Evolutionary conservation across 2,113 vertebrate species (phyloP).

Genomic region (Erinaceus europaeus): DNA sequence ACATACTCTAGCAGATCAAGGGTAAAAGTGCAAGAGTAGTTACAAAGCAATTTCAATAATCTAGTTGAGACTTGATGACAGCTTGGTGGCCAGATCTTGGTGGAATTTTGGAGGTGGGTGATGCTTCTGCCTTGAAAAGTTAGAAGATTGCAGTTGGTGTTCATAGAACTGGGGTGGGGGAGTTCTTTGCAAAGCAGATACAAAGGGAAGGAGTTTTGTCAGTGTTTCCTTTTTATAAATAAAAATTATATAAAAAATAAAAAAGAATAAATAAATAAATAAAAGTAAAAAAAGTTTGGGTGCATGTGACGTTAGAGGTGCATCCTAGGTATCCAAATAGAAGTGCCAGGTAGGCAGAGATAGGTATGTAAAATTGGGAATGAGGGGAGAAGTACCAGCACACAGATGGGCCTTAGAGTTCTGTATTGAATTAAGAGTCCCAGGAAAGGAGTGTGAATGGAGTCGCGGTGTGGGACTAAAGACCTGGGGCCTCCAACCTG

Average conservation of each 20-base stretch:
- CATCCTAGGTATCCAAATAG: background rate
- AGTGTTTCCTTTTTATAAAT: no score
- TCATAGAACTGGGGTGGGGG: background rate
- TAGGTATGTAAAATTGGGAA: background rate
- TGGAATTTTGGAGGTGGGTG: background rate
- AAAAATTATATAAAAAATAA: no score
- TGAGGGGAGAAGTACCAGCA: background rate
- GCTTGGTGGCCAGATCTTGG: background rate
- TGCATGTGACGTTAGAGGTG: background rate
- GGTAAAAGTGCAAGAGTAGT: background rate
- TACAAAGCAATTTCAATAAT: background rate
- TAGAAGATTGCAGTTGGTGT: background rate
- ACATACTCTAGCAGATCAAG: background rate
- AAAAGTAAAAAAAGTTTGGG: background rate
- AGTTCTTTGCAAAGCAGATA: background rate
- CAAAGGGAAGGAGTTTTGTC: background rate
- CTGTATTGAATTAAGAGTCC: background rate
- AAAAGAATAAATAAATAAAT: no score
- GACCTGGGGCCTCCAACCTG: background rate
- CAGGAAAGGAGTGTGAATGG: background rate
- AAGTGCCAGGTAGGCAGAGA: background rate
- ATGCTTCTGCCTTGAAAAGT: background rate
- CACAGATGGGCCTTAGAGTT: background rate
- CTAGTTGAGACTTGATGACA: background rate
- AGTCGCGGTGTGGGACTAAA: background rate